These are phyloP conservation scores for Mactromeris polynyma DNA, from an alignment of 2,888 invertebrate genomes.

Conservation along the genomic window DNA sequence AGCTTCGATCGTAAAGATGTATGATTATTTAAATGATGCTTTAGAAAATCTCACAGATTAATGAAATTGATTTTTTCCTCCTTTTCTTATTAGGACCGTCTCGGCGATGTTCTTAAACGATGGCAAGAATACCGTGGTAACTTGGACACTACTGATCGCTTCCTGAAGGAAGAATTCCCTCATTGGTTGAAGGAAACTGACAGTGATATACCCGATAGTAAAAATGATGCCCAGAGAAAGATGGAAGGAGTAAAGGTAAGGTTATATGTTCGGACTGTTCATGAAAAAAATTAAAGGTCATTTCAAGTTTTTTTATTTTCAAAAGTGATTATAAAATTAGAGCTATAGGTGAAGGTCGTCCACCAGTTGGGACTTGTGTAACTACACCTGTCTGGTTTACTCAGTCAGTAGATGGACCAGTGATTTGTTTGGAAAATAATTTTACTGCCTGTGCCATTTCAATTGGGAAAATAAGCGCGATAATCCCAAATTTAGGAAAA, in stretches of 20 bases:
- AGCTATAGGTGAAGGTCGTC: too few species aligned
- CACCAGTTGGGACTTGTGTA: too few species aligned
- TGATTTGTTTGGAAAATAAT: too few species aligned
- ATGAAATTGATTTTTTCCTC: not conserved
- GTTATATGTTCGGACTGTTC: too few species aligned
- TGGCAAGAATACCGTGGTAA: conserved; percentile 98
- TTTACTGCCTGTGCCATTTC: too few species aligned
- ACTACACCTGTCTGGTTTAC: too few species aligned
- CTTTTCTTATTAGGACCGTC: conserved; percentile 89
- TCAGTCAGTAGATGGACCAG: too few species aligned
- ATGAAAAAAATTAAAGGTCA: too few species aligned
- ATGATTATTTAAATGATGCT: not conserved
- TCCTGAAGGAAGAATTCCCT: conserved; percentile 82
- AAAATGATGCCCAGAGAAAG: conserved; percentile 89
- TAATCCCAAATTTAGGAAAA: too few species aligned
- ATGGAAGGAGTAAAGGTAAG: conserved; percentile 88
- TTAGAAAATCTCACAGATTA: not conserved
- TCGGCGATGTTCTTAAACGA: conserved; percentile 95
- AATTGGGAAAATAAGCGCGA: too few species aligned
- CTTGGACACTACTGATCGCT: conserved; percentile 87
- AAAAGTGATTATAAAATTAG: too few species aligned
- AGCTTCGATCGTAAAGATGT: not conserved
- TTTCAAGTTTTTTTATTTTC: too few species aligned
- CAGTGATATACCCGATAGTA: conserved; percentile 92
- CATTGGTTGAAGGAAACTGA: conserved; percentile 89